Conservation (phyloP, 2,797 vertebrate species). For the Cichlasoma orientale region DNA sequence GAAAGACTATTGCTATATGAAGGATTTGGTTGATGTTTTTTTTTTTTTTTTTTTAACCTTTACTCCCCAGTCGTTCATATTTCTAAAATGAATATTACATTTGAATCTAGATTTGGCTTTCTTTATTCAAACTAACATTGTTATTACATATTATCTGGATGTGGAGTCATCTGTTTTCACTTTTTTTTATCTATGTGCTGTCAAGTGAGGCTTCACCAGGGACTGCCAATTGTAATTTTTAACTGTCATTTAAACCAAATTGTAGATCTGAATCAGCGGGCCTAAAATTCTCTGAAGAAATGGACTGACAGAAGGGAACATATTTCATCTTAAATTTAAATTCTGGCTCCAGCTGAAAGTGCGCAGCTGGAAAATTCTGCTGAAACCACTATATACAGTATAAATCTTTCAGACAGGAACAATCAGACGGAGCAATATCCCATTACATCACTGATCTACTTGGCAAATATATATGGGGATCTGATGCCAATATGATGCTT, state of each 20-base stretch:
- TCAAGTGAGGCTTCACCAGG: slow-evolving; percentile 90
- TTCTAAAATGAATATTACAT: slow-evolving; percentile 98
- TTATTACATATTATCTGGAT: slow-evolving; percentile 99
- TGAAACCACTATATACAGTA: slow-evolving; percentile 33
- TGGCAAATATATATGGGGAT: slow-evolving; percentile 26
- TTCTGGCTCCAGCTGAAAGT: slow-evolving; percentile 67
- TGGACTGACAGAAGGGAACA: slow-evolving; percentile 80
- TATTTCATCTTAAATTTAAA: slow-evolving; percentile 87
- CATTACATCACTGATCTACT: slow-evolving; percentile 24
- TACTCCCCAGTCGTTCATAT: slow-evolving; percentile 96
- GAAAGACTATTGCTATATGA: slow-evolving; percentile 93
- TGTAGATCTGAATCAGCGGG: slow-evolving; percentile 86
- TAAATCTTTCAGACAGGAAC: slow-evolving; percentile 46
- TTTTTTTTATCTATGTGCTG: slow-evolving; percentile 87
- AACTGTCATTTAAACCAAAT: slow-evolving; percentile 95
- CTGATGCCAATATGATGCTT: slow-evolving; percentile 14
- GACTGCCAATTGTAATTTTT: slow-evolving; percentile 91
- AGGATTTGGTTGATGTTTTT: slow-evolving; percentile 83
- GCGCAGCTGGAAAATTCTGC: slow-evolving; percentile 47
- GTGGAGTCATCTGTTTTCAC: slow-evolving; percentile 94
- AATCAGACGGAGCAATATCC: slow-evolving; percentile 42
- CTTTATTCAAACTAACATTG: slow-evolving; percentile 97
- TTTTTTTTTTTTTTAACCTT: slow-evolving; percentile 83
- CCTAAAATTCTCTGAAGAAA: slow-evolving; percentile 85
- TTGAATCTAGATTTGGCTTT: slow-evolving; percentile 92